Conservation (phyloP, 2,888 invertebrate species). For the Campopleginae sp. region DNA sequence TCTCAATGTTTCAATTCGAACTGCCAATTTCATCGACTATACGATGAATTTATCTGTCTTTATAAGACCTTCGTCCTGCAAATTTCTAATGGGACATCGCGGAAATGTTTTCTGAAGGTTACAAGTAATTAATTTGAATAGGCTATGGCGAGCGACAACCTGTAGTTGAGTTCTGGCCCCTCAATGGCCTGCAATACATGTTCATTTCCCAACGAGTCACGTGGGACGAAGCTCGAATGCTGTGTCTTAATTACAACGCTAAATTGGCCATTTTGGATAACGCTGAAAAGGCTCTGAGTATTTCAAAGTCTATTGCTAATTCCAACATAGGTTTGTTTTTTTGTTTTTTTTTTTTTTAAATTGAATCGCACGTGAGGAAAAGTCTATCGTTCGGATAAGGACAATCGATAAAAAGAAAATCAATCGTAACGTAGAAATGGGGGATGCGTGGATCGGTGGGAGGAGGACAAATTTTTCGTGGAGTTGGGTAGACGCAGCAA, state of each 20-base stretch:
- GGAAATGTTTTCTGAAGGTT: background rate
- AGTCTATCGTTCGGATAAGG: no score
- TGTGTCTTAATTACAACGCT: constrained; percentile 77
- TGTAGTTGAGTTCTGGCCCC: constrained; percentile 79
- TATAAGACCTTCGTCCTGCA: background rate
- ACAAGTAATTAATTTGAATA: constrained; percentile 28
- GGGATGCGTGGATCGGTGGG: constrained; percentile 76
- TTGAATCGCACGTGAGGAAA: no score
- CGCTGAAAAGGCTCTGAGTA: constrained; percentile 84
- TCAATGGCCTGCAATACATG: constrained; percentile 84
- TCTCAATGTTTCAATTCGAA: background rate
- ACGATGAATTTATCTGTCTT: background rate
- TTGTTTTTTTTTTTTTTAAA: background rate
- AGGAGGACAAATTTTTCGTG: constrained; percentile 70
- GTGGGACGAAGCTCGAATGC: constrained; percentile 85
- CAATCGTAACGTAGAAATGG: constrained; percentile 66
- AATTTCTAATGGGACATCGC: background rate
- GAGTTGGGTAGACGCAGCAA: constrained; percentile 70
- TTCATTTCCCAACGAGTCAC: constrained; percentile 84
- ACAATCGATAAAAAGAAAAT: background rate
- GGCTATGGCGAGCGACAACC: constrained; percentile 70
- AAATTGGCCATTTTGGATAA: constrained; percentile 84
- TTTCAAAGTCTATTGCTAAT: constrained; percentile 85
- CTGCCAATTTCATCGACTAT: background rate
- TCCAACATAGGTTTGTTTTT: constrained; percentile 84